A percentile compares a stretch with the other conserved stretches of the same genome.
These are phyloP conservation scores for Dendrolimus houi DNA, from an alignment of 2,888 invertebrate genomes.

Conservation along the genomic window DNA sequence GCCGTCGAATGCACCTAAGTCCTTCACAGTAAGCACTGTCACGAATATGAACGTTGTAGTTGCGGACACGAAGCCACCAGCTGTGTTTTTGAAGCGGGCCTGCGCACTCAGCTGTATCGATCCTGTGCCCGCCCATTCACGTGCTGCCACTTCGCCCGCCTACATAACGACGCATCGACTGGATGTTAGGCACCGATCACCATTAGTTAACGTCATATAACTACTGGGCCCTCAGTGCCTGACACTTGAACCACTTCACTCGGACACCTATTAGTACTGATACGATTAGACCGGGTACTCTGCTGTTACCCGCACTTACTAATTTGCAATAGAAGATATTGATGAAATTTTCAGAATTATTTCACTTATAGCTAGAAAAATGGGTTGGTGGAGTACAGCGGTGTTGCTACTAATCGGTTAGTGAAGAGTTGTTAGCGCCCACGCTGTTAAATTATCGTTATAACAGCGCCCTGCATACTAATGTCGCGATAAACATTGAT, in stretches of 20 bases:
- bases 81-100: constrained; percentile 46
- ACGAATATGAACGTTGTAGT: constrained; percentile 35
- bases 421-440: constrained; percentile 18
- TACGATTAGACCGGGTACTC: constrained; percentile 22
- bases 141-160: constrained; percentile 54
- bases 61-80: constrained; percentile 49
- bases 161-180: constrained; percentile 52
- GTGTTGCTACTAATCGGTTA: constrained; percentile 1
- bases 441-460: constrained; percentile 50
- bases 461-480: constrained; percentile 52
- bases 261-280: constrained; percentile 35
- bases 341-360: too few relatives aligned
- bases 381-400: too few relatives aligned
- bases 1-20: constrained; percentile 42
- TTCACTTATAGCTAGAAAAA: too few relatives aligned
- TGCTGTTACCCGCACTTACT: background rate
- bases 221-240: constrained; percentile 37
- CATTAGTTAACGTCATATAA: constrained; percentile 64
- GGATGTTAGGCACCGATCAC: constrained; percentile 62
- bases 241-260: constrained; percentile 45
- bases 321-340: background rate
- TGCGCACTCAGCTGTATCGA: constrained; percentile 70
- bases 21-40: constrained; percentile 42
- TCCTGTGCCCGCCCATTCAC: constrained; percentile 61
- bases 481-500: constrained; percentile 39